These are phyloP conservation scores for Podilymbus podiceps DNA, from an alignment of 2,113 vertebrate species.

Conservation along the genomic window DNA sequence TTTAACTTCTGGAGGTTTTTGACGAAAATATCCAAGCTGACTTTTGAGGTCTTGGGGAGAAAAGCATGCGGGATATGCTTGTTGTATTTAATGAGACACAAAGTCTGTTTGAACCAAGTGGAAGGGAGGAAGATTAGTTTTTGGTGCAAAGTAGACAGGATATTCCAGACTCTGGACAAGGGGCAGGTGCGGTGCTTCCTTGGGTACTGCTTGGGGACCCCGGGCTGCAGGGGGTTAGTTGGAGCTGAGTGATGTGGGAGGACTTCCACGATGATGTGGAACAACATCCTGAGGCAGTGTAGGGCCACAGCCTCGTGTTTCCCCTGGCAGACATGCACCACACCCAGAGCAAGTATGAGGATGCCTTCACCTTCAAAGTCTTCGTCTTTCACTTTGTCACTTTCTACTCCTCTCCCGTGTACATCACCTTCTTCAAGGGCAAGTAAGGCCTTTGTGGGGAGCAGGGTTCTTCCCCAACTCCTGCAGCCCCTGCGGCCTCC, in stretches of 20 bases:
- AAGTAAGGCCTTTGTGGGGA: slow-evolving; percentile 1
- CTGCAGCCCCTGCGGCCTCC: neutral
- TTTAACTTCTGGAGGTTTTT: neutral
- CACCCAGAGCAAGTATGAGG: slow-evolving; percentile 60
- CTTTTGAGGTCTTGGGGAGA: neutral
- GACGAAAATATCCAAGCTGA: neutral
- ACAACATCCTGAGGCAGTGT: neutral
- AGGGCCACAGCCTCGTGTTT: neutral
- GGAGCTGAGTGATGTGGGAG: fast-evolving
- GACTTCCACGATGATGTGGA: neutral
- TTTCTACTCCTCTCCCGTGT: slow-evolving; percentile 64
- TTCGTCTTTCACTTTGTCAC: slow-evolving; percentile 68
- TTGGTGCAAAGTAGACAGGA: neutral
- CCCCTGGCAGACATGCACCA: slow-evolving; percentile 59
- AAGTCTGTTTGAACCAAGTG: neutral
- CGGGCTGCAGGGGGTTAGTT: neutral
- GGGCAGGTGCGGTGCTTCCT: neutral
- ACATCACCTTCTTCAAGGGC: slow-evolving; percentile 71
- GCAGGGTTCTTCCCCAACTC: too few relatives aligned
- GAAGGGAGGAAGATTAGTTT: neutral
- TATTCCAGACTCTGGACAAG: neutral
- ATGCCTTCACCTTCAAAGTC: slow-evolving; percentile 61
- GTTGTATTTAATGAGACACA: neutral
- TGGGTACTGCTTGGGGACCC: neutral
- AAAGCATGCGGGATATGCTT: neutral